Evolutionary conservation across 2,888 invertebrate species (phyloP), one percentile per base, ranked within the genome.

Genomic region (Phanerotoma sp.): DNA sequence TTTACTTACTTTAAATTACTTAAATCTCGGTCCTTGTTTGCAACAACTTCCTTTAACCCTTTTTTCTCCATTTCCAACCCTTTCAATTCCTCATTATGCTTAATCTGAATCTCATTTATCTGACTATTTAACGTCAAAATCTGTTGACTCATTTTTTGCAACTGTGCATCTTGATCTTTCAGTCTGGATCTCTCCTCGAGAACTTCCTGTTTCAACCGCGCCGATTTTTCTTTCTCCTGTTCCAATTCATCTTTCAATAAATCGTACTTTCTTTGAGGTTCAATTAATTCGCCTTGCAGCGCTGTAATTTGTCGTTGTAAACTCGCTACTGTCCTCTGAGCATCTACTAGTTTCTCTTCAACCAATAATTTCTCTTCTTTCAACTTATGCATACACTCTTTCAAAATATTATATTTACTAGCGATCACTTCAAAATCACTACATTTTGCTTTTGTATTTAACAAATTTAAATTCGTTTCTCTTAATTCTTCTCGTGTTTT

Each of bases 191-290:
- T 59, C 30, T 71, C 72, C 4, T 72, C 71, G 4, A 49, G 35
- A 13, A 70, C 35, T 51, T 76, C 74, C n/a, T 61, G 57, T 9
- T 68, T 72, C 9, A 73, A 50, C 54, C 66, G 70, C 1, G 44
- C 51, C 4, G 51, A 55, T 40, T 66, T 67, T 38, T 68, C 64
- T 51, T 61, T 68, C 49, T 74, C 74, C 21, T 67, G 60, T n/a
- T 67, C 61, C 40, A 75, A 54, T 50, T 74, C 72, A 21, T 72
- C 66, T 42, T 69, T 71, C 5, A 72, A 38, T 7, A 71, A 58
- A 32, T 70, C 66, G 37, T 72, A 69, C 5, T 68, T 66, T 50
- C 72, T 65, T 40, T 74, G 72, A 1, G 74, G 74, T 33, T 75
- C 75, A 21, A 72, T 63, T 3, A 74, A 57, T 58, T 74, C 75